Evolutionary conservation across 2,797 vertebrate genomes (phyloP), one percentile per base, ranked within the genome.

Genomic region (Distichodus sexfasciatus): DNA sequence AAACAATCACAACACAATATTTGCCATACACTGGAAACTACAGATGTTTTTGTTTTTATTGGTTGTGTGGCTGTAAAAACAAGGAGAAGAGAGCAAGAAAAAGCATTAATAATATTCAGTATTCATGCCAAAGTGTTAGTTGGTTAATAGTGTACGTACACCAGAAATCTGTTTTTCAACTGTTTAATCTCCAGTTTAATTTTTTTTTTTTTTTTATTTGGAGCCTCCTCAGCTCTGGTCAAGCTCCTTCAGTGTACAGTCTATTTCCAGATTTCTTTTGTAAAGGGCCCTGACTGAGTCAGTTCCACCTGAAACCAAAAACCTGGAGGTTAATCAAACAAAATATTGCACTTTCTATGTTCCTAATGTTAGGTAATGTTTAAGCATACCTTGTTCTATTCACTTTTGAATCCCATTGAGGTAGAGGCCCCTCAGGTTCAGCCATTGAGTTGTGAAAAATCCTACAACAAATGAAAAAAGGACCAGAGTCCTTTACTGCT

Each of bases 181-280:
- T 47, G 59, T 62, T 62, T 47, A 14, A 62, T 62, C 59, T 47
- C 41, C 41, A 47, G 3, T 62, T 47, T 4, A 19, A 1, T 46
- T 33, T 33, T 33, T 31, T 44, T 60, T 2, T 12, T 46, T n/a
- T n/a, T n/a, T n/a, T n/a, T n/a, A n/a, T n/a, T 61, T 62, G 59
- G 15, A 46, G 41, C 0, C 59, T 46, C 24, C 41, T 61, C 40
- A 61, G 58, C 58, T 46, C 40, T 11, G 46, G 40, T 61, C 58
- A 14, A 41, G 12, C 23, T 41, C 55, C 21, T 41, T 26, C 0
- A 59, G 21, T 41, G 35, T 26, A 6, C 55, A 59, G 55, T 59
- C 21, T n/a, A 26, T n/a, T 41, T 59, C 19, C n/a, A n/a, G n/a
- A n/a, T n/a, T n/a, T n/a, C n/a, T n/a, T n/a, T n/a, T n/a, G n/a